Base-by-base conservation (phyloP, 2,888 invertebrate genomes). In the Temnothorax rugatulus region DNA sequence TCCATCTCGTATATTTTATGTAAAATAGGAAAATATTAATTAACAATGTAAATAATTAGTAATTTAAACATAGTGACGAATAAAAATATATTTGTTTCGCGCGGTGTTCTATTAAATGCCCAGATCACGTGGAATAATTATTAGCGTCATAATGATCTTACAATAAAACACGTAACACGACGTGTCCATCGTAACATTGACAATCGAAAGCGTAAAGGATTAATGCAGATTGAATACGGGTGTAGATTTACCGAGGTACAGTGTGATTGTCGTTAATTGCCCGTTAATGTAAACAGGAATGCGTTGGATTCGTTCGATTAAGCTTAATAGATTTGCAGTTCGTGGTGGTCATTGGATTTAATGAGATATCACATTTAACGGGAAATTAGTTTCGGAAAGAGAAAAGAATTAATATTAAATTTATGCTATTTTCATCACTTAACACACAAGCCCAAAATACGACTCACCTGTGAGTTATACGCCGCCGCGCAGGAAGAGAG, bases 201-300 rank as follows among this genome's bases (percentile, higher is more conserved):
- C 9, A 68, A n/a, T 9, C 54, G 9, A 29, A 68, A 15, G 5
- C 44, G 68, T 18, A 63, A 75, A 38, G 9, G 15, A 21, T 66
- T 66, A 64, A 66, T 29, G 41, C 29, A 54, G 68, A 68, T 57
- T 66, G 54, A 68, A 15, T 68, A 57, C 29, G 15, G 4, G 9
- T 57, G 4, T 21, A 77, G 64, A 41, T 77, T 68, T 18, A 47
- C 57, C 21, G 57, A 18, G 15, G 4, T 44, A 57, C 29, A 57
- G 13, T 44, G 68, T 41, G 57, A 54, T 77, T 68, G 57, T 54
- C 29, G 44, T 77, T 77, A 77, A 77, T 77, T 68, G n/a, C 41
- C 66, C 44, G 44, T 76, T 77, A 77, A 77, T 57, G 66, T 77
- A 77, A 29, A 29, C 29, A 7, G 44, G 29, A 68, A 29, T 15